phyloP scores from a whole-genome alignment of 2,113 vertebrate genomes.

The Lophius piscatorius region DNA sequence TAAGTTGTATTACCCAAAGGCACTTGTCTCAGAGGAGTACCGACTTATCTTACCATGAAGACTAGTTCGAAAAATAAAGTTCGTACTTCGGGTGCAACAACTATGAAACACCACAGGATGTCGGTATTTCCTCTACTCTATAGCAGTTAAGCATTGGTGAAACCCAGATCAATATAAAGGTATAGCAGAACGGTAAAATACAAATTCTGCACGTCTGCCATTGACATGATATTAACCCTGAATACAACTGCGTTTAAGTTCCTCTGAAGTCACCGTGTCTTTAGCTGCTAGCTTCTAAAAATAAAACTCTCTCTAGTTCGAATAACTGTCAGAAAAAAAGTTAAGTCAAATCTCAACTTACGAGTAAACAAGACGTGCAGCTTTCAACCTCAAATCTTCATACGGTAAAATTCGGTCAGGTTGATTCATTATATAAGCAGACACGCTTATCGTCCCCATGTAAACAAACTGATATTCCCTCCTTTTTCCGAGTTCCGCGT shows the following conservation, averaged over 20 bases:
- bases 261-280: too few species aligned
- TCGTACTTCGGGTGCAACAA: slow-evolving; percentile 19
- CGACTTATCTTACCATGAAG: too few species aligned
- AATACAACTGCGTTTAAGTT: too few species aligned
- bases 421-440: background rate
- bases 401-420: background rate
- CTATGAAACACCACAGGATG: slow-evolving; percentile 48
- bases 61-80: too few species aligned
- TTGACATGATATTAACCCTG: too few species aligned
- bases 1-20: too few species aligned
- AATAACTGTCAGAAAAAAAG: background rate
- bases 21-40: too few species aligned
- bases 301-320: background rate
- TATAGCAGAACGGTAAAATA: background rate
- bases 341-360: slow-evolving; percentile 39
- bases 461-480: slow-evolving; percentile 67
- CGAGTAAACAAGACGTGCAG: slow-evolving; percentile 8
- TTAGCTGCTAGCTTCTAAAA: slow-evolving; percentile 6
- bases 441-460: background rate
- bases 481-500: slow-evolving; percentile 36
- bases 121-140: slow-evolving; percentile 46
- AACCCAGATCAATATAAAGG: background rate
- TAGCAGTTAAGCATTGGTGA: background rate
- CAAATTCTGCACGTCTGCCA: background rate
- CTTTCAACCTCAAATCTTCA: background rate